Conservation (phyloP, 2,797 vertebrate genomes). For the Melanotaenia boesemani region DNA sequence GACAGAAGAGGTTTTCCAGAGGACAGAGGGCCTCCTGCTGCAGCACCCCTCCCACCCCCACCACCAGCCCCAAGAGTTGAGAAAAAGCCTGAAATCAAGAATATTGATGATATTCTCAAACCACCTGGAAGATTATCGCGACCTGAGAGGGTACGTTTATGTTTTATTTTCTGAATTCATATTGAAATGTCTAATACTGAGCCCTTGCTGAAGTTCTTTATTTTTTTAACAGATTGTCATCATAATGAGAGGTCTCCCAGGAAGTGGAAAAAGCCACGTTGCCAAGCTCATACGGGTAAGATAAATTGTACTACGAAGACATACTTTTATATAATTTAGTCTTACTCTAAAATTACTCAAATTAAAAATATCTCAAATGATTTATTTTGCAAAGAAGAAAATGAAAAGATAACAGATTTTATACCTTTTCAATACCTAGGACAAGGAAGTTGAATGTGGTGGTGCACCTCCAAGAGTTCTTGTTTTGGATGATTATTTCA, state of each 20-base stretch:
- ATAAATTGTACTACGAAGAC: conserved; percentile 37
- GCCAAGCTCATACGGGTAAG: conserved; percentile 97
- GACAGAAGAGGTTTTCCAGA: conserved; percentile 92
- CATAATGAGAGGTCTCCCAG: conserved; percentile 98
- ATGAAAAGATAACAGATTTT: background rate
- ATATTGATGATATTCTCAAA: conserved; percentile 97
- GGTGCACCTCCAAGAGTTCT: conserved; percentile 97
- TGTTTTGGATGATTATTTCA: conserved; percentile 98
- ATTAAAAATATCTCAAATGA: background rate
- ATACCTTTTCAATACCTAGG: conserved; percentile 76
- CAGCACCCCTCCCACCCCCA: conserved; percentile 81
- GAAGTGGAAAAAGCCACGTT: conserved; percentile 97
- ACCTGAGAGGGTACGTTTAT: conserved; percentile 89
- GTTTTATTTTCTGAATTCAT: background rate
- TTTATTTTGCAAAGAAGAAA: background rate
- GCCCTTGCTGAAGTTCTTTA: conserved; percentile 7
- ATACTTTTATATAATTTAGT: background rate
- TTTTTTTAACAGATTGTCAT: conserved; percentile 90
- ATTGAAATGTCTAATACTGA: background rate
- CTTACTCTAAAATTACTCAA: background rate
- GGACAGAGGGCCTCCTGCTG: conserved; percentile 88
- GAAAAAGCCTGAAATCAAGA: conserved; percentile 97
- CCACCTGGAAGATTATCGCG: conserved; percentile 91
- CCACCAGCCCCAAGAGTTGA: conserved; percentile 88
- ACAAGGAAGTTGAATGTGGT: conserved; percentile 98